Base-by-base conservation (phyloP, 2,113 vertebrate species). In the Etia nguti region DNA sequence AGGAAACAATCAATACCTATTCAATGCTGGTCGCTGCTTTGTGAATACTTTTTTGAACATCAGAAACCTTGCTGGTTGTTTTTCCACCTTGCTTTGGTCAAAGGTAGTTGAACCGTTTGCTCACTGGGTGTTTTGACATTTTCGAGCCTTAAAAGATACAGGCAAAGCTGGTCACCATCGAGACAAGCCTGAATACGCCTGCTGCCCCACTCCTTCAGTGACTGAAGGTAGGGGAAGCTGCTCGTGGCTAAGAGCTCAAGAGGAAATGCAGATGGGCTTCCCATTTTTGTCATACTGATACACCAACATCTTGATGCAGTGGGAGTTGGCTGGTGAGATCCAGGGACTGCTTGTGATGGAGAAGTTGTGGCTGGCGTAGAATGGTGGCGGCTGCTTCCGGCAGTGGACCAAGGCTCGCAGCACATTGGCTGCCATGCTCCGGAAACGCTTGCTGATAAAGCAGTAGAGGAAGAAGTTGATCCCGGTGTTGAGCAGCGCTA, bases 401-500 rank as follows among this genome's bases (percentile, higher is more conserved):
- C 98, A 99, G 93, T 96, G 97, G 85, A 98, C 96, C 93, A 98
- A 97, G 41, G 98, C 97, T 87, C 97, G 97, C 81, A 99, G 95
- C 1, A 97, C 98, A 4, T 96, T 97, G 24, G 97, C 97, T 0
- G 98, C 98, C 98, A 99, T 98, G 59, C 97, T 96, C 52, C 98
- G 97, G 94, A 99, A 99, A 6, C 98, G 97, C 95, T 98, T 98
- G 96, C 98, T 99, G 92, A 99, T 99, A 95, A 99, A 99, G 91
- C 98, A 99, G 92, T 99, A 99, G 60, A 99, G 97, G 95, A 99
- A 99, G 97, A 99, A 99, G 93, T 99, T 99, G 96, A 99, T 98
- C 1, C 98, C 98, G 0, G 98, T 99, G 97, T 99, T 99, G 83
- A 99, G 97, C 79, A 99, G 94, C 0, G 98, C 98, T 2, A 99